Evolutionary conservation across 2,797 vertebrate genomes (phyloP).

Genomic region (Cyprinella venusta): DNA sequence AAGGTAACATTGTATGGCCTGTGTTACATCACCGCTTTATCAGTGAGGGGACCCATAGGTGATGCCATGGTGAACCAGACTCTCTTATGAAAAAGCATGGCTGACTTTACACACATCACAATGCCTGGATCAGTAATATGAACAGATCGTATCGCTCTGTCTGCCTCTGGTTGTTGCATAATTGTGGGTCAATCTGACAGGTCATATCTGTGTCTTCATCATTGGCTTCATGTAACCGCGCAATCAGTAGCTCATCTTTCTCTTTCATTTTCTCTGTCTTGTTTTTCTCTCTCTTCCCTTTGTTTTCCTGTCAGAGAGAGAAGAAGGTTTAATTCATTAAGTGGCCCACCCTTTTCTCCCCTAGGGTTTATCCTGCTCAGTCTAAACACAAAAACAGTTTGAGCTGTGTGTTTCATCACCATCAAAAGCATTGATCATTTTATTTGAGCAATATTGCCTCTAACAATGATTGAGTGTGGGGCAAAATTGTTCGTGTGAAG

Average conservation of each 20-base stretch:
- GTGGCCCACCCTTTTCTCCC: conserved; percentile 13
- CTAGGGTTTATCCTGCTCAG: conserved; percentile 11
- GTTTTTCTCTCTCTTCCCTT: not conserved
- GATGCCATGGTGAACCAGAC: not conserved
- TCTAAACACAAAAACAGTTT: not conserved
- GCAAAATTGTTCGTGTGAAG: not conserved
- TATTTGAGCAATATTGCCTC: not conserved
- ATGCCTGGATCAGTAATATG: conserved; percentile 4
- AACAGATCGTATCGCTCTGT: not conserved
- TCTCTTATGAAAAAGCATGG: conserved; percentile 21
- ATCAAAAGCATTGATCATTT: not conserved
- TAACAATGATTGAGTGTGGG: not conserved
- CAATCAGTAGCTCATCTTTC: not conserved
- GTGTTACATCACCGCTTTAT: conserved; percentile 45
- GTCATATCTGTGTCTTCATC: conserved; percentile 9
- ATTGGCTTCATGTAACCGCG: not conserved
- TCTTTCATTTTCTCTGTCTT: conserved; percentile 9
- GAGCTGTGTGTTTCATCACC: not conserved
- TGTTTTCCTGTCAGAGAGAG: not conserved
- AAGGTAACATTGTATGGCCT: conserved; percentile 39
- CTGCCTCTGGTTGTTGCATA: conserved; percentile 7
- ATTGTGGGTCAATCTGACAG: conserved; percentile 21
- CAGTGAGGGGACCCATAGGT: conserved; percentile 13
- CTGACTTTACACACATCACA: conserved; percentile 9
- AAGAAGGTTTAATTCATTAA: conserved; percentile 13